A percentile compares a stretch with the other conserved stretches of the same genome.
phyloP scores from a whole-genome alignment of 2,888 invertebrate species.

The Nephrotoma flavescens region DNA sequence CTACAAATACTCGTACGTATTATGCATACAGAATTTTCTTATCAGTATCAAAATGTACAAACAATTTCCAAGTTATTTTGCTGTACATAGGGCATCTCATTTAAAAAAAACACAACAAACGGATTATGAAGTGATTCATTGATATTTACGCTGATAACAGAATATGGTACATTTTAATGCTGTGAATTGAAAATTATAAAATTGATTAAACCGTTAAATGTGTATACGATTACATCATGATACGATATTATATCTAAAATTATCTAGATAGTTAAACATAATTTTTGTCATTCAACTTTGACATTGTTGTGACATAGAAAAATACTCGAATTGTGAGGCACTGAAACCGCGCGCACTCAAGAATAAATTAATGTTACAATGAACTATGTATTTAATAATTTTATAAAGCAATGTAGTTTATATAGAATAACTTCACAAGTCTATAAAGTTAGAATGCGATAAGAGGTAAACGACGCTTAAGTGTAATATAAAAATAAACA shows the following conservation, averaged over 20 bases:
- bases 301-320: background rate
- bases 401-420: background rate
- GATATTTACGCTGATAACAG: background rate
- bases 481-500: background rate
- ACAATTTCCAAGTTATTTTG: background rate
- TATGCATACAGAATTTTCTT: background rate
- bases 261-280: background rate
- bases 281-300: background rate
- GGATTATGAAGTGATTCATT: background rate
- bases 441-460: background rate
- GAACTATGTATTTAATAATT: background rate
- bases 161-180: background rate
- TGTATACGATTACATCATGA: background rate
- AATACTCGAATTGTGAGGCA: background rate
- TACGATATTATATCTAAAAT: background rate
- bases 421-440: background rate
- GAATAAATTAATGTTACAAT: background rate
- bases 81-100: background rate
- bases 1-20: background rate
- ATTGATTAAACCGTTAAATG: background rate
- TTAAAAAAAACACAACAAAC: background rate
- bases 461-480: background rate
- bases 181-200: background rate
- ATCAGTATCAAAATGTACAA: background rate
- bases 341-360: background rate